Evolutionary conservation across 2,888 invertebrate genomes (phyloP).

Genomic region (Eupithecia insigniata): DNA sequence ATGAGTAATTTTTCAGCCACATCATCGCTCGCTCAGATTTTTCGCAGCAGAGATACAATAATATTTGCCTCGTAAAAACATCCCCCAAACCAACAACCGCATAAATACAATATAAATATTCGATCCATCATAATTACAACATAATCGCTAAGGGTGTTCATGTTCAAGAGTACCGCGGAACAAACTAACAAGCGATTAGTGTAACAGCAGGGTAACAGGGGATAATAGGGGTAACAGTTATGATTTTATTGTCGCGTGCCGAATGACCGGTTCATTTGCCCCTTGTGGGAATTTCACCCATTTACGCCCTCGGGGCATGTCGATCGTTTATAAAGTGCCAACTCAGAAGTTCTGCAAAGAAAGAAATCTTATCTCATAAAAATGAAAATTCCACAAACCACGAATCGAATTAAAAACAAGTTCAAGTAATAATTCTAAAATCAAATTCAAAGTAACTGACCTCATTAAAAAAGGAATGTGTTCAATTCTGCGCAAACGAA

Average conservation of each 20-base stretch:
- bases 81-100: slow-evolving; percentile 14
- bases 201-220: slow-evolving; percentile 82
- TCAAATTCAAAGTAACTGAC: slow-evolving; percentile 10
- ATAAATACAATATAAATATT: slow-evolving; percentile 32
- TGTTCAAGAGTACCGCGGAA: slow-evolving; percentile 56
- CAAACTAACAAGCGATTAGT: slow-evolving; percentile 81
- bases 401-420: slow-evolving; percentile 6
- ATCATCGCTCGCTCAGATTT: neutral
- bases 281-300: slow-evolving; percentile 34
- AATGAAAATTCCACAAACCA: neutral
- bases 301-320: slow-evolving; percentile 20
- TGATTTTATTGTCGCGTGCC: slow-evolving; percentile 46
- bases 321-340: neutral
- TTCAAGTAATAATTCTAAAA: slow-evolving; percentile 5
- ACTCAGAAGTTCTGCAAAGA: neutral
- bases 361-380: neutral
- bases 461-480: slow-evolving; percentile 20
- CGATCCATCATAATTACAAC: slow-evolving; percentile 35
- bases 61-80: neutral
- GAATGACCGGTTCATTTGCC: slow-evolving; percentile 23
- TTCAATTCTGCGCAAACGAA: slow-evolving; percentile 34
- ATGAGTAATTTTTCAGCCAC: neutral
- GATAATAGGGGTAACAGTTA: slow-evolving; percentile 72
- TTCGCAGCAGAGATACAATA: neutral
- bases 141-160: slow-evolving; percentile 34